Evolutionary conservation across 1,140 invertebrate species (phyloP).

Genomic region (Achroia grisella): DNA sequence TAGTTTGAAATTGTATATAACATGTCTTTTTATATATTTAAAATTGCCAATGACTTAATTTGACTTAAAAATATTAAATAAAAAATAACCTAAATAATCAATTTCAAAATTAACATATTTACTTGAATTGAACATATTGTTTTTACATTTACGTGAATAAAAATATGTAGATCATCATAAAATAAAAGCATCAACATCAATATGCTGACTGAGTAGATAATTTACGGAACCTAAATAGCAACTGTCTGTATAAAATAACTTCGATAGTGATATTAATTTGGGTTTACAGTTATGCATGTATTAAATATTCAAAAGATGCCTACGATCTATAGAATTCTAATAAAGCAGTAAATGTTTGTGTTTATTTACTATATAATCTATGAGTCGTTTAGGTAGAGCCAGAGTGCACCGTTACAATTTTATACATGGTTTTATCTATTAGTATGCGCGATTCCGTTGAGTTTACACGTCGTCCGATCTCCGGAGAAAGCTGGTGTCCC

Average conservation of each 20-base stretch:
- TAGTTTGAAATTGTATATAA: no score
- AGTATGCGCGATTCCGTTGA: constrained; percentile 54
- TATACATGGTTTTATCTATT: constrained; percentile 54
- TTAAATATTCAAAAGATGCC: constrained; percentile 47
- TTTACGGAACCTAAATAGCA: constrained; percentile 7
- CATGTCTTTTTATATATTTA: no score
- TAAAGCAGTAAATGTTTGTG: constrained; percentile 59
- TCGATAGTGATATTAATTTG: constrained; percentile 21
- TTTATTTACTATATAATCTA: constrained; percentile 46
- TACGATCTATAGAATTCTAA: constrained; percentile 44
- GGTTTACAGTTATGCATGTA: constrained; percentile 39
- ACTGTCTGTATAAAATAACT: no score
- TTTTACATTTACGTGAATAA: no score
- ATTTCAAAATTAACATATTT: no score
- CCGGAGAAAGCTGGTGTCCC: constrained; percentile 56
- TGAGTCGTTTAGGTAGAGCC: constrained; percentile 32
- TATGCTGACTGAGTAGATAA: constrained; percentile 13
- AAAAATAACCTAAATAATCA: no score
- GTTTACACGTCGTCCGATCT: constrained; percentile 41
- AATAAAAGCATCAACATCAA: constrained; percentile 4
- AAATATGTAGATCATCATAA: no score
- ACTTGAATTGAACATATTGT: no score
- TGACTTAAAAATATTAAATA: no score
- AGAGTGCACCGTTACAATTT: constrained; percentile 63
- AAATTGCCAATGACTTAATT: no score